Conservation (phyloP, 2,797 vertebrate species). For the Gymnoscopelus microlampas region DNA sequence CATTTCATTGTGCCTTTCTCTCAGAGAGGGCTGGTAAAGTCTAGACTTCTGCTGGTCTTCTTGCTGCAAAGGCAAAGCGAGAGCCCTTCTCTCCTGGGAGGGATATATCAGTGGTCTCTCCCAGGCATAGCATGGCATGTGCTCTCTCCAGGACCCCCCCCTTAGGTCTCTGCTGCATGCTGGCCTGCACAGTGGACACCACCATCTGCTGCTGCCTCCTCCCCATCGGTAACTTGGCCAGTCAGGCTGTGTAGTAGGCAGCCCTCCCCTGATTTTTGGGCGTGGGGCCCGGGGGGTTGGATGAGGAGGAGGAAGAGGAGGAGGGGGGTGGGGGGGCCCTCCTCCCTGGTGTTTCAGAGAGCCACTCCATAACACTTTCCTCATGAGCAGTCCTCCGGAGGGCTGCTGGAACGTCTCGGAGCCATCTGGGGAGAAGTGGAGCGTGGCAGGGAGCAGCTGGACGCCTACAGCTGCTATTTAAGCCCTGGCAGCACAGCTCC, state of each 20-base stretch:
- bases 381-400: conserved; percentile 78
- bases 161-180: conserved; percentile 54
- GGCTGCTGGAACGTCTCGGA: conserved; percentile 82
- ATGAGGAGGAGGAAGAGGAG: conserved; percentile 33
- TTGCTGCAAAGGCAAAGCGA: conserved; percentile 52
- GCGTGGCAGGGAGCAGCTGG: conserved; percentile 86
- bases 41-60: conserved; percentile 66
- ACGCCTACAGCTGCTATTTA: conserved; percentile 84
- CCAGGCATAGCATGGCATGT: conserved; percentile 68
- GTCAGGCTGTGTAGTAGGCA: conserved; percentile 49
- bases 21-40: conserved; percentile 32
- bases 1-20: conserved; percentile 45
- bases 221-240: conserved; percentile 74
- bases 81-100: conserved; percentile 61
- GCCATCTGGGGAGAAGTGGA: conserved; percentile 86
- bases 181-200: conserved; percentile 65
- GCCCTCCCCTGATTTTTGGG: conserved; percentile 68
- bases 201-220: conserved; percentile 81
- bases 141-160: conserved; percentile 59
- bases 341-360: conserved; percentile 79
- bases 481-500: conserved; percentile 78
- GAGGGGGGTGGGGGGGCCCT: conserved; percentile 55
- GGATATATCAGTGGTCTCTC: conserved; percentile 65
- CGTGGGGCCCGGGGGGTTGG: conserved; percentile 64
- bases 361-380: conserved; percentile 83